phyloP scores from a whole-genome alignment of 2,888 invertebrate species.

The Leptothorax acervorum region DNA sequence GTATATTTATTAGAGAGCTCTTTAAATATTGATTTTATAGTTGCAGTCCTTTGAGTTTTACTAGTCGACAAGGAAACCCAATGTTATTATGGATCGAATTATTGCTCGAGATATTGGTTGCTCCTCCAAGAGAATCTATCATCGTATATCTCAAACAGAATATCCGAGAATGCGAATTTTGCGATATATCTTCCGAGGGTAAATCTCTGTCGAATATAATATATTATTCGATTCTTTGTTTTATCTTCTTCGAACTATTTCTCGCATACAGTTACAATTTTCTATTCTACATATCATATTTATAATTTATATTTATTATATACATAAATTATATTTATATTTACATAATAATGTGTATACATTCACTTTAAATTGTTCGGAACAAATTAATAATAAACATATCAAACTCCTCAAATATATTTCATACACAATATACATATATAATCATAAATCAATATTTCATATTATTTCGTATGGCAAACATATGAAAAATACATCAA shows the following conservation, averaged over 20 bases:
- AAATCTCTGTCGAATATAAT: constrained; percentile 12
- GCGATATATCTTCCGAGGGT: background rate
- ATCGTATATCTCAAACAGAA: constrained; percentile 10
- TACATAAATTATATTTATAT: background rate
- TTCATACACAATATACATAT: background rate
- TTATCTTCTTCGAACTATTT: background rate
- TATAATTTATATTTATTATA: background rate
- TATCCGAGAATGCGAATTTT: constrained; percentile 8
- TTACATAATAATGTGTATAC: background rate
- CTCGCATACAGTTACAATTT: background rate
- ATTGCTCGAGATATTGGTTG: constrained; percentile 13
- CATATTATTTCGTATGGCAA: background rate
- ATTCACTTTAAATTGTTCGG: background rate
- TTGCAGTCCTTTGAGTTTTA: constrained; percentile 23
- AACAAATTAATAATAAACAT: background rate
- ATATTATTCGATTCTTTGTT: background rate
- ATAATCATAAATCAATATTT: background rate
- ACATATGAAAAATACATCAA: background rate
- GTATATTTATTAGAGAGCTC: constrained; percentile 5
- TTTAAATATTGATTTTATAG: constrained; percentile 17
- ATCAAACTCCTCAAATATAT: background rate
- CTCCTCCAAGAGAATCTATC: background rate
- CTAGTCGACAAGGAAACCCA: background rate
- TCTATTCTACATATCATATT: background rate
- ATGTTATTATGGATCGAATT: constrained; percentile 10